phyloP scores from a whole-genome alignment of 2,888 invertebrate species.

The Drosophila mercatorum region DNA sequence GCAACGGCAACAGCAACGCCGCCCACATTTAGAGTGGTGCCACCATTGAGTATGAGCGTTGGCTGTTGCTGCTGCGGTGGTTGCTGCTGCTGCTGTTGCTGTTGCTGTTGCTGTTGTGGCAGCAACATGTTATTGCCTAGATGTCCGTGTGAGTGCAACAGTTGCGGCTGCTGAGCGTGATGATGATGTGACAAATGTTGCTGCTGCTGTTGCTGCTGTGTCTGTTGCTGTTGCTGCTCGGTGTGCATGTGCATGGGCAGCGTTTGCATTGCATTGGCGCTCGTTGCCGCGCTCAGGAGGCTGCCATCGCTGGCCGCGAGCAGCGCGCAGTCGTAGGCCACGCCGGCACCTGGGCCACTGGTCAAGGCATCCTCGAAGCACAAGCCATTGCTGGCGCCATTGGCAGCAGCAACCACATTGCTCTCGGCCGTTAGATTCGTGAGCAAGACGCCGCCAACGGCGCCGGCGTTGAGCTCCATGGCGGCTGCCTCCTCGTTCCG shows the following conservation, averaged over 20 bases:
- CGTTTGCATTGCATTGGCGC: conserved; percentile 70
- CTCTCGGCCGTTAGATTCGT: conserved; percentile 46
- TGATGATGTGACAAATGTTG: conserved; percentile 47
- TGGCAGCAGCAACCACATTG: conserved; percentile 17
- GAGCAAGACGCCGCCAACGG: conserved; percentile 67
- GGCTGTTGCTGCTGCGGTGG: conserved; percentile 33
- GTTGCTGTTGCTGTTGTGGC: conserved; percentile 62
- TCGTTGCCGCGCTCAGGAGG: conserved; percentile 47
- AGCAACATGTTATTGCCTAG: conserved; percentile 60
- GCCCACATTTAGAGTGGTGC: conserved; percentile 41
- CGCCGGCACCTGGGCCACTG: conserved; percentile 51
- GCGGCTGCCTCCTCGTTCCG: conserved; percentile 85
- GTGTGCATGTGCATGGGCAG: conserved; percentile 78
- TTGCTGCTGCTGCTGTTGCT: conserved; percentile 28
- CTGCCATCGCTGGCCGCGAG: conserved; percentile 73
- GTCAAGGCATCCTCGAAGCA: conserved; percentile 76
- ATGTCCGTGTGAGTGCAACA: conserved; percentile 64
- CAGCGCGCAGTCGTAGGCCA: conserved; percentile 81
- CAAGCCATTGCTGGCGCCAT: conserved; percentile 44
- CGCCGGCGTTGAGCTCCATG: conserved; percentile 78
- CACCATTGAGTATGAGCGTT: conserved; percentile 69
- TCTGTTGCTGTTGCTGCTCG: conserved; percentile 46
- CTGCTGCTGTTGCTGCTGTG: conserved; percentile 37
- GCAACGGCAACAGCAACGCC: conserved; percentile 37
- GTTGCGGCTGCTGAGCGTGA: conserved; percentile 53